A percentile compares a stretch with the other conserved stretches of the same genome.
Conservation (phyloP, 2,113 vertebrate species). For the Rhinolophus ferrumequinum region DNA sequence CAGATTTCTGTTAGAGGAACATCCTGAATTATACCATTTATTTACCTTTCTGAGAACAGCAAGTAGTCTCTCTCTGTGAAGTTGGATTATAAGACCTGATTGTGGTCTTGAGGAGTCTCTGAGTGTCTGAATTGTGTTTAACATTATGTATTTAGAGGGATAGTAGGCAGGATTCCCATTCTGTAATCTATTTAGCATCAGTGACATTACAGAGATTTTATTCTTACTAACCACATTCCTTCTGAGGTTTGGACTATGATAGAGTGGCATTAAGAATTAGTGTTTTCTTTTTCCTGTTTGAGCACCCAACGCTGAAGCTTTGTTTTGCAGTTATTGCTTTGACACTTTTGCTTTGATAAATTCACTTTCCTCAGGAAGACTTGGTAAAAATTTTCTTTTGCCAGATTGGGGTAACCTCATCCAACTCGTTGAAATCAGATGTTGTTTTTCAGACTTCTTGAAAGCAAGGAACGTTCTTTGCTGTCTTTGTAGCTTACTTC, state of each 20-base stretch:
- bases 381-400: conserved; percentile 52
- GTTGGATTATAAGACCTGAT: neutral
- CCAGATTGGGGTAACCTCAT: neutral
- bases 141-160: conserved; percentile 26
- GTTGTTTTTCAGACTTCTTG: conserved; percentile 47
- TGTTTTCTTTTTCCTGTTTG: conserved; percentile 29
- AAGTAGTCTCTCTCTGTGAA: neutral
- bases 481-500: conserved; percentile 31
- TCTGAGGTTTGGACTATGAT: conserved; percentile 55
- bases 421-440: conserved; percentile 9
- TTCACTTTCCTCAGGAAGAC: conserved; percentile 35
- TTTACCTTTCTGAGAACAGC: neutral
- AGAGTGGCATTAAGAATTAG: conserved; percentile 28
- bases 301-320: conserved; percentile 26
- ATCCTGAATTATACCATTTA: conserved; percentile 5
- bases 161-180: conserved; percentile 46
- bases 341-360: conserved; percentile 42
- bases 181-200: conserved; percentile 9
- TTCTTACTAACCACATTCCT: conserved; percentile 48
- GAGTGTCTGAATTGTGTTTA: conserved; percentile 10
- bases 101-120: neutral
- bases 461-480: conserved; percentile 33
- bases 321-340: conserved; percentile 45
- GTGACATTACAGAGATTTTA: conserved; percentile 45
- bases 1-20: conserved; percentile 36